Evolutionary conservation across 1,140 invertebrate species (phyloP).

Genomic region (Trichoplusia ni): DNA sequence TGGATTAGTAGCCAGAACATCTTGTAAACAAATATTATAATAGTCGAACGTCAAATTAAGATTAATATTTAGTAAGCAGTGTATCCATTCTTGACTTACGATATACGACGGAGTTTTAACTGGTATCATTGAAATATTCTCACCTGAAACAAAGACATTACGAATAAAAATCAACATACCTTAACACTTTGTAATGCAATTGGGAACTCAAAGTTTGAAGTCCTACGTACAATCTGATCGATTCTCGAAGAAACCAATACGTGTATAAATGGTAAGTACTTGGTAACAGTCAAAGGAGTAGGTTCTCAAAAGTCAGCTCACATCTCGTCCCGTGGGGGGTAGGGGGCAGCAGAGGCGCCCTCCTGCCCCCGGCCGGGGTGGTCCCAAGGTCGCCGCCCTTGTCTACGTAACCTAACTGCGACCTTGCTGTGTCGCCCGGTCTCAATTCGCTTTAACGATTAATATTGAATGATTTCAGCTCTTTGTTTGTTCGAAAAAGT

Average conservation of each 20-base stretch:
- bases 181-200: too few species aligned
- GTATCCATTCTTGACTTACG: too few species aligned
- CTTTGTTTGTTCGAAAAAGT: conserved; percentile 19
- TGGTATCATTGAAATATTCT: too few species aligned
- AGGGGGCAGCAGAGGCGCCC: conserved; percentile 13
- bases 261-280: conserved; percentile 27
- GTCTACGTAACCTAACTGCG: conserved; percentile 61
- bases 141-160: conserved; percentile 50
- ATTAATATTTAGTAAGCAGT: too few species aligned
- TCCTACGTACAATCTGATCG: conserved; percentile 19
- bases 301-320: conserved; percentile 61
- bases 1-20: too few species aligned
- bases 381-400: conserved; percentile 62
- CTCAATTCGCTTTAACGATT: conserved; percentile 47
- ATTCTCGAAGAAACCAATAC: conserved; percentile 22
- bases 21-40: too few species aligned
- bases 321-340: conserved; percentile 42
- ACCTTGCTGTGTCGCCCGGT: conserved; percentile 57
- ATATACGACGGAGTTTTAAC: too few species aligned
- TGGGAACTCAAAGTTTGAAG: background rate
- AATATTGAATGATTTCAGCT: conserved; percentile 47
- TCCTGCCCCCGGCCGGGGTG: conserved; percentile 23
- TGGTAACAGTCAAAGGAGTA: conserved; percentile 47
- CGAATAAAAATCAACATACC: too few species aligned
- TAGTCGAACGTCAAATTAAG: too few species aligned